Percentiles rank a stretch among this genome's conserved stretches.
Evolutionary conservation across 2,888 invertebrate genomes (phyloP).

Genomic region (Sesia apiformis): DNA sequence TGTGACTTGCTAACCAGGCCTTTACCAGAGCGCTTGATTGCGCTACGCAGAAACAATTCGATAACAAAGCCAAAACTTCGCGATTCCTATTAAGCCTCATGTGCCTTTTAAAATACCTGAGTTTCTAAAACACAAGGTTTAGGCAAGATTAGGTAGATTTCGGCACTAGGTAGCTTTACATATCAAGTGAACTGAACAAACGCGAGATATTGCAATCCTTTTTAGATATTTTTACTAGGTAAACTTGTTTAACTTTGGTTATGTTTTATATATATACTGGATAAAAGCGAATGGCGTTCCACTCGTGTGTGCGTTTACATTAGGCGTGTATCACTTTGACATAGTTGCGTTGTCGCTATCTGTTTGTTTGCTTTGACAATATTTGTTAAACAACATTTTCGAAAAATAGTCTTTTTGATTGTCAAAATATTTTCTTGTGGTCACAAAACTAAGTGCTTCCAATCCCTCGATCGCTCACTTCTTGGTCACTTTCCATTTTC

Average conservation of each 20-base stretch:
- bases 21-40: conserved; percentile 31
- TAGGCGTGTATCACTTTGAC: neutral
- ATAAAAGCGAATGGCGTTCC: neutral
- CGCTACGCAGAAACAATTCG: conserved; percentile 28
- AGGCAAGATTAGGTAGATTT: neutral
- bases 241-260: neutral
- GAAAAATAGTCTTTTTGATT: too few relatives aligned
- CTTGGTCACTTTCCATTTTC: too few relatives aligned
- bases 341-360: neutral
- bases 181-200: neutral
- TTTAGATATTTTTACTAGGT: neutral
- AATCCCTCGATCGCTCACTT: too few relatives aligned
- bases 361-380: neutral
- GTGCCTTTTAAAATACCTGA: neutral
- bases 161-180: neutral
- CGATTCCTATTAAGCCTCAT: neutral
- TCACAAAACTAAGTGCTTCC: too few relatives aligned
- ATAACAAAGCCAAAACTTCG: neutral
- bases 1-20: conserved; percentile 38
- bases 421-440: too few relatives aligned
- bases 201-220: neutral
- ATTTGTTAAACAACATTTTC: neutral
- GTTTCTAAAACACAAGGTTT: neutral
- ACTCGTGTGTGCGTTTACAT: neutral
- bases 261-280: neutral